Evolutionary conservation across 2,113 vertebrate species (phyloP), one percentile per base, ranked within the genome.

Genomic region (Pachypanchax playfairii): DNA sequence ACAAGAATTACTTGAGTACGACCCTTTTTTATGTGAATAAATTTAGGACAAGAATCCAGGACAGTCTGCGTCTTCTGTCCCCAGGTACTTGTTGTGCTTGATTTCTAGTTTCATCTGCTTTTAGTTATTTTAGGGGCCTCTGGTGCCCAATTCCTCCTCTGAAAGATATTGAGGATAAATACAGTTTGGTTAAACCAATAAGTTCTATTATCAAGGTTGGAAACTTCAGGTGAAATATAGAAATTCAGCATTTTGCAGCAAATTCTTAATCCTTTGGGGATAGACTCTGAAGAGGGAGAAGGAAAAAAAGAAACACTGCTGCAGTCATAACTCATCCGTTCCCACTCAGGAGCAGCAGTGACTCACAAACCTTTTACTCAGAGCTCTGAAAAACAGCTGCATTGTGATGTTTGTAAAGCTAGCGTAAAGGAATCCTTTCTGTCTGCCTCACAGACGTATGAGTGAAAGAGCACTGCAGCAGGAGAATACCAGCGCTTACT

Each of bases 21-120:
- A 49, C 59, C n/a, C 61, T 28, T 28, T 65, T 61, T 41, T 61
- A 58, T 80, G 47, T 20, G 47, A 55, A 65, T 36, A 54, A 62
- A 91, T 89, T 49, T 91, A 75, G 89, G 90, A 82, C 91, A 80
- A 55, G 79, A 88, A 92, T 85, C 85, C 82, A 87, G 91, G 91
- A 42, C 90, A 82, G 41, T 56, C 31, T 4, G 25, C 74, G 70
- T 63, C 17, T 8, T 38, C 50, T 60, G 72, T 84, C 81, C 84
- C 67, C 59, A 41, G 81, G 59, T 83, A 63, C 68, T 83, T 78
- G 77, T 63, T 77, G 80, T 51, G 72, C 80, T 82, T 80, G 77
- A 90, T 90, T 89, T 83, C 82, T 85, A 47, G 70, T 53, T 79
- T 86, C 65, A 61, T 73, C 64, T 74, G 71, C 70, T 59, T 47